Conservation (phyloP, 1,140 invertebrate genomes). For the Pseudomyrmex dendroicus region DNA sequence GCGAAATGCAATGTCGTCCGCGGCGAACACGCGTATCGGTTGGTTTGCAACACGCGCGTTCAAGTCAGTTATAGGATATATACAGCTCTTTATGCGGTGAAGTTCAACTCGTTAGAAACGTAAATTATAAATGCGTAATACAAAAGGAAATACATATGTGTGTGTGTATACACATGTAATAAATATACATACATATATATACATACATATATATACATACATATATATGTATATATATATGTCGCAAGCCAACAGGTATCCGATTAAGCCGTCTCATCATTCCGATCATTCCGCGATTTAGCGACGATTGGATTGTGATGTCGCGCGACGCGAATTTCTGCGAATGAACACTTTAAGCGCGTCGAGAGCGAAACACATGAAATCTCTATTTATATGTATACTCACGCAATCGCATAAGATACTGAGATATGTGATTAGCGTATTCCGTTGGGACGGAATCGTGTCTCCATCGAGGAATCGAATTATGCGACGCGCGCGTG, state of each 20-base stretch:
- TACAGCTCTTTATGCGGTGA: not conserved
- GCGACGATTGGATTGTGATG: not conserved
- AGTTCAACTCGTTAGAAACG: slow-evolving; percentile 6
- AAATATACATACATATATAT: no score
- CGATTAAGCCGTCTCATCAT: not conserved
- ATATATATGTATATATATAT: no score
- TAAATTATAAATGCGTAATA: slow-evolving; percentile 36
- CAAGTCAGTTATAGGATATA: not conserved
- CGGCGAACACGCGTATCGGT: not conserved
- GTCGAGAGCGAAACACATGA: not conserved
- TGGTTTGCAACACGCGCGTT: not conserved
- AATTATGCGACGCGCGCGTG: not conserved
- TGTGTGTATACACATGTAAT: not conserved
- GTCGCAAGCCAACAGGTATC: slow-evolving; percentile 1
- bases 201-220: no score
- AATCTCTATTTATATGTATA: not conserved
- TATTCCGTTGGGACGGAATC: not conserved
- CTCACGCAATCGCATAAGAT: not conserved
- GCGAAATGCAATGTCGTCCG: not conserved
- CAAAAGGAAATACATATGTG: not conserved
- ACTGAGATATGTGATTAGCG: not conserved
- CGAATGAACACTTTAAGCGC: not conserved
- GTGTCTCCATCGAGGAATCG: not conserved
- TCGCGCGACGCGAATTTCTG: not conserved
- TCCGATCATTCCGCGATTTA: slow-evolving; percentile 8